Percentiles rank a stretch among this genome's conserved stretches.
Conservation (phyloP, 2,888 invertebrate species). For the Cantharis rustica region DNA sequence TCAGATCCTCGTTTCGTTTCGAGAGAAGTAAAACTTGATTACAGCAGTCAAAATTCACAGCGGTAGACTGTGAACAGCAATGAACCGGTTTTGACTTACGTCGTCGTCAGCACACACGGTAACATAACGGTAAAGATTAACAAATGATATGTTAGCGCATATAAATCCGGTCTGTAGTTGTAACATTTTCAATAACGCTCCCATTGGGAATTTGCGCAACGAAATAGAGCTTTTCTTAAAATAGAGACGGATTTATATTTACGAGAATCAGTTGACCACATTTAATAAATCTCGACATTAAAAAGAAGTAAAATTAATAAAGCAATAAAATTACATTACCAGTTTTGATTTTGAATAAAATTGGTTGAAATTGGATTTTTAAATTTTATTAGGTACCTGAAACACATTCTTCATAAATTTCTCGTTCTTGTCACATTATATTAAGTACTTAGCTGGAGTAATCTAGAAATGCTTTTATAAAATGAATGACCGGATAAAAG, state of each 20-base stretch:
- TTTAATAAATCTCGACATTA: neutral
- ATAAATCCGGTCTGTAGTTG: neutral
- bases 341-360: neutral
- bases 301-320: neutral
- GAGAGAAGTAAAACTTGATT: no score
- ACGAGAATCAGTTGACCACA: neutral
- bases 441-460: neutral
- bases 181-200: neutral
- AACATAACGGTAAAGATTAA: no score
- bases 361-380: neutral
- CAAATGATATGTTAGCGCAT: no score
- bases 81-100: no score
- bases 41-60: no score
- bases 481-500: conserved; percentile 21
- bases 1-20: no score
- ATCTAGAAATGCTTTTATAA: conserved; percentile 4
- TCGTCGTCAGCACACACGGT: no score
- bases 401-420: neutral
- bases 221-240: neutral
- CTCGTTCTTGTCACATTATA: neutral
- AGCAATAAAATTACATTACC: neutral
- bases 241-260: neutral
- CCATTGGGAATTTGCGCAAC: neutral
- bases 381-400: neutral
- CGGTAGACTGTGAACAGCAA: no score